These are phyloP conservation scores for Sturnus vulgaris DNA, from an alignment of 2,113 vertebrate species.

Conservation along the genomic window DNA sequence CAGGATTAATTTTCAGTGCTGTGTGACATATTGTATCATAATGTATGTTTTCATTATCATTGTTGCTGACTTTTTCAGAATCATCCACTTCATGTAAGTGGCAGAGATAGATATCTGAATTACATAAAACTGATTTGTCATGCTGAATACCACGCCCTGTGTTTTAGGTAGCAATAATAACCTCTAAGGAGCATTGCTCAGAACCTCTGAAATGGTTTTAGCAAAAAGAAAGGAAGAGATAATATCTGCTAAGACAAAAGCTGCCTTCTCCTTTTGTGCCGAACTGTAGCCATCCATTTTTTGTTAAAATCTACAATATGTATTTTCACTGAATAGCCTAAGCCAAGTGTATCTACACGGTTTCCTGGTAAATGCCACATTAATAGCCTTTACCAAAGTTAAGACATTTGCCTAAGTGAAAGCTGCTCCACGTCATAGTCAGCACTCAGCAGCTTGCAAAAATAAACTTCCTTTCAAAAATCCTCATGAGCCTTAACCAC, in stretches of 20 bases:
- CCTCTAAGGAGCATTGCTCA: background rate
- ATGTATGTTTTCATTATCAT: background rate
- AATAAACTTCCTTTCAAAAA: conserved; percentile 51
- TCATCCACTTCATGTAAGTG: background rate
- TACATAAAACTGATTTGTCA: conserved; percentile 7
- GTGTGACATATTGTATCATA: background rate
- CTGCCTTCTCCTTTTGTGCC: background rate
- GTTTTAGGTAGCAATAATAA: background rate
- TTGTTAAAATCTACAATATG: background rate
- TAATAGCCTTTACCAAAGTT: background rate
- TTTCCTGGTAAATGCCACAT: background rate
- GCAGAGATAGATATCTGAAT: background rate
- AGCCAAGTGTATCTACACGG: background rate
- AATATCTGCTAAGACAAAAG: background rate
- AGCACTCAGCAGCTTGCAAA: conserved; percentile 33
- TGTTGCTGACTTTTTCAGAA: conserved; percentile 23
- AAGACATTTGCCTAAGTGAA: conserved; percentile 10
- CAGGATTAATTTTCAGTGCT: conserved; percentile 15
- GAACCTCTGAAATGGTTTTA: background rate
- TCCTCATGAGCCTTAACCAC: background rate
- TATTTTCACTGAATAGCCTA: background rate
- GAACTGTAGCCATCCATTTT: background rate
- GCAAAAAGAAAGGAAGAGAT: background rate
- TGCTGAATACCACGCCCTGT: background rate
- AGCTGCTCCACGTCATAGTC: background rate